Base-by-base conservation (phyloP, 2,113 vertebrate genomes). In the Peromyscus polionotus region DNA sequence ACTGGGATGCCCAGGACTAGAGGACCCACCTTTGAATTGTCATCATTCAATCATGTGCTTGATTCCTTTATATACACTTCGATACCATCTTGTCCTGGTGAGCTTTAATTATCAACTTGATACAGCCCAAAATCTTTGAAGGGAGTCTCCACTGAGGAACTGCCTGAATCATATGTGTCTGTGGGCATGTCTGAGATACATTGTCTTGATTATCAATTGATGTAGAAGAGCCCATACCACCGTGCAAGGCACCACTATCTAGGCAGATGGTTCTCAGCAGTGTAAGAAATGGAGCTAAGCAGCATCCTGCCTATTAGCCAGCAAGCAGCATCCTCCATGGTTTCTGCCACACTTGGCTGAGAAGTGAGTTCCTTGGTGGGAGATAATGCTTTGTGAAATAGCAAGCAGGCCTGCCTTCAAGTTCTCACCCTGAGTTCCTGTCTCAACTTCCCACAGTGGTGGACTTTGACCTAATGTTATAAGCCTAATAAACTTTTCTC, bases 331-430 rank as follows among this genome's bases (percentile, higher is more conserved):
- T 54, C 17, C 57, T 81, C 33, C 16, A 36, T 2, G 31, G 31
- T 54, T n/a, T n/a, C 54, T 9, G 0, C 36, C 8, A 16, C 36
- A 28, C 12, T 16, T n/a, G 11, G 6, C 12, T 16, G 1, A 42
- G 12, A 61, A 39, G 14, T 84, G 7, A 42, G 13, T 63, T 63
- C 14, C n/a, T 63, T 14, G 24, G 12, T 63, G 42, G 59, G n/a
- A 39, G 57, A 12, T 31, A 42, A 63, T 39, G 80, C 57, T 26
- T 0, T 59, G 24, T 63, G n/a, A 16, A 63, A 28, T 17, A 10
- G 13, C 81, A 84, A 84, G 7, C n/a, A 63, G 11, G 6, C 24
- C 19, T 42, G 81, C 57, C 59, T 28, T 63, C 22, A 59, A 8
- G 22, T 63, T 84, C 57, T 63, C 1, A 24, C 22, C 24, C 39